Conservation (phyloP, 2,113 vertebrate species). For the Hippoglossus stenolepis region DNA sequence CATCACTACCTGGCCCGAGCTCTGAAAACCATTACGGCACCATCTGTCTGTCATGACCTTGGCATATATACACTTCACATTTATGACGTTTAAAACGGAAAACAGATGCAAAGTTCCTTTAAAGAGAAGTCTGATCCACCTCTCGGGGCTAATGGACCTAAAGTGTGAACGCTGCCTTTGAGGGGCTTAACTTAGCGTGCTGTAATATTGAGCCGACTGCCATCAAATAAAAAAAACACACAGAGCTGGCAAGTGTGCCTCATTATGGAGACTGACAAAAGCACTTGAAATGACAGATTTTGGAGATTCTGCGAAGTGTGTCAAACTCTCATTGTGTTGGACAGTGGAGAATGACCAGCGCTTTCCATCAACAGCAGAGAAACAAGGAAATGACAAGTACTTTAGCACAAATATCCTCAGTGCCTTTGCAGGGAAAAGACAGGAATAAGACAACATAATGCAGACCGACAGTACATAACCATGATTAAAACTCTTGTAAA, state of each 20-base stretch:
- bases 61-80: conserved; percentile 67
- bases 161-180: conserved; percentile 71
- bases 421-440: not conserved
- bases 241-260: conserved; percentile 33
- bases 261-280: conserved; percentile 30
- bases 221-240: conserved; percentile 56
- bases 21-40: conserved; percentile 74
- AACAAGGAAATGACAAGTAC: not conserved
- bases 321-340: not conserved
- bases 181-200: conserved; percentile 37
- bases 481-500: not conserved
- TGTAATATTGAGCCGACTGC: conserved; percentile 20
- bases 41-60: conserved; percentile 74
- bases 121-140: conserved; percentile 64
- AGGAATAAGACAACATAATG: not conserved
- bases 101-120: conserved; percentile 68
- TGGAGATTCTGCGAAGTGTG: not conserved
- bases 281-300: not conserved
- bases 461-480: not conserved
- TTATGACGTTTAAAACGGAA: conserved; percentile 70
- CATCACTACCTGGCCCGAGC: conserved; percentile 24
- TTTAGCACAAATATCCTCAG: not conserved
- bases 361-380: not conserved
- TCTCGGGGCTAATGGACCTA: conserved; percentile 63
- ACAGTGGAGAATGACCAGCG: not conserved